phyloP scores from a whole-genome alignment of 2,113 vertebrate species.

The Gobius niger region DNA sequence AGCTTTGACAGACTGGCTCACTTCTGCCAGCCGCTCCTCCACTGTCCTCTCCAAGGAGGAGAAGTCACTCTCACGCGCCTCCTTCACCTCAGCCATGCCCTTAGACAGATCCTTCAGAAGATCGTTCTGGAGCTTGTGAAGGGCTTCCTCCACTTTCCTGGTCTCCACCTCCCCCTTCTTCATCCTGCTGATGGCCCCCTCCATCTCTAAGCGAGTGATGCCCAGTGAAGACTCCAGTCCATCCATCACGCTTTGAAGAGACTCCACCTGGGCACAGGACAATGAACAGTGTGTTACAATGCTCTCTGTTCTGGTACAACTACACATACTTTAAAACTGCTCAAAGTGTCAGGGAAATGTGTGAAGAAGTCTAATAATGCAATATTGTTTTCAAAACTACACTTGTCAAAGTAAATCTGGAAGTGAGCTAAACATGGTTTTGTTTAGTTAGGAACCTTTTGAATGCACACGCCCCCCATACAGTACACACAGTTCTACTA shows the following conservation, averaged over 20 bases:
- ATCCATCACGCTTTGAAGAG: slow-evolving; percentile 78
- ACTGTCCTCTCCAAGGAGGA: slow-evolving; percentile 89
- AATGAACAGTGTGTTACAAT: background rate
- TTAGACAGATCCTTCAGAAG: slow-evolving; percentile 88
- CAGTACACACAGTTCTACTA: slow-evolving; percentile 26
- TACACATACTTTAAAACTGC: background rate
- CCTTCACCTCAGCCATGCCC: slow-evolving; percentile 88
- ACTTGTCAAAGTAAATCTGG: background rate
- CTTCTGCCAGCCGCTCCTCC: slow-evolving; percentile 88
- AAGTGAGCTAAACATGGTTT: background rate
- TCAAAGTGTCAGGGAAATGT: background rate
- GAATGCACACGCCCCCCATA: slow-evolving; percentile 10
- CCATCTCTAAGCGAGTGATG: slow-evolving; percentile 82
- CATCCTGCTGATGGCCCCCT: slow-evolving; percentile 78
- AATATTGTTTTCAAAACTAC: background rate
- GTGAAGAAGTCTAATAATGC: background rate
- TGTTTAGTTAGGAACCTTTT: background rate
- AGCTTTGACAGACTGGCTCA: slow-evolving; percentile 88
- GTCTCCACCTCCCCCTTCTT: slow-evolving; percentile 85
- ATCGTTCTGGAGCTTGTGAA: slow-evolving; percentile 93
- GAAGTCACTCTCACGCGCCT: slow-evolving; percentile 87
- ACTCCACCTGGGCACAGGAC: slow-evolving; percentile 77
- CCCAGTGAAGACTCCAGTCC: slow-evolving; percentile 83
- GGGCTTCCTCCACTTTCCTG: slow-evolving; percentile 85
- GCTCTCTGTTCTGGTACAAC: background rate